Evolutionary conservation across 2,797 vertebrate genomes (phyloP).

Genomic region (Percopsis omiscomaycus): DNA sequence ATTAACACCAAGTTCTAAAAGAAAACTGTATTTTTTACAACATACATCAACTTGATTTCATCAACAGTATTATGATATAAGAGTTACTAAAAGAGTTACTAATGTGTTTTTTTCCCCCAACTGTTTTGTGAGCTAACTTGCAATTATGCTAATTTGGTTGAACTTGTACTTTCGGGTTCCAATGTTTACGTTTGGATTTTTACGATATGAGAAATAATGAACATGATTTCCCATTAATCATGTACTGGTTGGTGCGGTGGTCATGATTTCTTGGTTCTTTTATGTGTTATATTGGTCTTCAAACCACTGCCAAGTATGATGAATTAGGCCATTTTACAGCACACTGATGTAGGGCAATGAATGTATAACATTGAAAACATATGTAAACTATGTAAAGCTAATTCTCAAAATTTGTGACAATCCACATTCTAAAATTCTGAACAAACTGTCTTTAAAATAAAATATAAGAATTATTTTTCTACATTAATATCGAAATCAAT

Average conservation of each 20-base stretch:
- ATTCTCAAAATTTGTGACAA: too few relatives aligned
- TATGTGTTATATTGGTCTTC: conserved; percentile 11
- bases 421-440: too few relatives aligned
- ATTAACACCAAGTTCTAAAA: too few relatives aligned
- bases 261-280: conserved; percentile 2
- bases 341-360: not conserved
- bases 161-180: conserved; percentile 13
- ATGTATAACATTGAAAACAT: not conserved
- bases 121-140: not conserved
- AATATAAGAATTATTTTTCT: too few relatives aligned
- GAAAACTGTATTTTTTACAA: too few relatives aligned
- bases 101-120: too few relatives aligned
- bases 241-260: not conserved
- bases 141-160: not conserved
- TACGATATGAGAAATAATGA: conserved; percentile 45
- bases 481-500: too few relatives aligned
- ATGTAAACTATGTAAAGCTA: not conserved
- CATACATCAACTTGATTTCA: too few relatives aligned
- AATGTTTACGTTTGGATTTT: conserved; percentile 56
- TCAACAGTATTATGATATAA: too few relatives aligned
- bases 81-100: too few relatives aligned
- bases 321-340: not conserved
- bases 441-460: too few relatives aligned
- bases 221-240: conserved; percentile 17
- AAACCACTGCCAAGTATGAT: not conserved